Percentiles rank a stretch among this genome's conserved stretches.
These are phyloP conservation scores for Sebastes cheni DNA, from an alignment of 2,797 vertebrate genomes.

Conservation along the genomic window DNA sequence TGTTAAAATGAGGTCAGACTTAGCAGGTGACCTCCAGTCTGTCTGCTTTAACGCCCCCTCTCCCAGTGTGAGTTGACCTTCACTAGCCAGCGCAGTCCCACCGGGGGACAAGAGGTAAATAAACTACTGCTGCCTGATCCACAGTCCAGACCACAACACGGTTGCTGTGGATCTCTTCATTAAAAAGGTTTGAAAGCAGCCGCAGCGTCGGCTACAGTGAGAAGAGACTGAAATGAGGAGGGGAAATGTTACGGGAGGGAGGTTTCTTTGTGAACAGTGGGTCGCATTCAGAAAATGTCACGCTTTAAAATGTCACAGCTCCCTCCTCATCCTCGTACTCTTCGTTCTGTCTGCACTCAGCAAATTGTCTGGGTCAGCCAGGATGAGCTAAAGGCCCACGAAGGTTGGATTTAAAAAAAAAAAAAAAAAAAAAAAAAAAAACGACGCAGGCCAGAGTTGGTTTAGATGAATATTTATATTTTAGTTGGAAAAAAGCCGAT, in stretches of 20 bases:
- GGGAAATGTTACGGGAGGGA: not conserved
- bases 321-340: not conserved
- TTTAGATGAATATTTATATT: not conserved
- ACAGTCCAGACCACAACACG: not conserved
- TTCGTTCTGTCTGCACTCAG: not conserved
- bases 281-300: slow-evolving; percentile 28
- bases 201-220: not conserved
- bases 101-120: not conserved
- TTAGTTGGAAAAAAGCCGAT: not conserved
- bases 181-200: not conserved
- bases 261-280: slow-evolving; percentile 1
- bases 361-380: not conserved
- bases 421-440: not conserved
- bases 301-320: slow-evolving; percentile 22
- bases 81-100: not conserved
- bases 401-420: not conserved
- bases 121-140: slow-evolving; percentile 5
- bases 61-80: slow-evolving; percentile 48
- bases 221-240: not conserved
- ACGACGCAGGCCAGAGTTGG: too few species aligned
- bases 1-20: slow-evolving; percentile 15
- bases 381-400: not conserved
- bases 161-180: slow-evolving; percentile 51
- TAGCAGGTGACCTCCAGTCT: slow-evolving; percentile 19
- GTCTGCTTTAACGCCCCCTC: not conserved